phyloP scores from a whole-genome alignment of 1,140 invertebrate species.

The Batillaria attramentaria region DNA sequence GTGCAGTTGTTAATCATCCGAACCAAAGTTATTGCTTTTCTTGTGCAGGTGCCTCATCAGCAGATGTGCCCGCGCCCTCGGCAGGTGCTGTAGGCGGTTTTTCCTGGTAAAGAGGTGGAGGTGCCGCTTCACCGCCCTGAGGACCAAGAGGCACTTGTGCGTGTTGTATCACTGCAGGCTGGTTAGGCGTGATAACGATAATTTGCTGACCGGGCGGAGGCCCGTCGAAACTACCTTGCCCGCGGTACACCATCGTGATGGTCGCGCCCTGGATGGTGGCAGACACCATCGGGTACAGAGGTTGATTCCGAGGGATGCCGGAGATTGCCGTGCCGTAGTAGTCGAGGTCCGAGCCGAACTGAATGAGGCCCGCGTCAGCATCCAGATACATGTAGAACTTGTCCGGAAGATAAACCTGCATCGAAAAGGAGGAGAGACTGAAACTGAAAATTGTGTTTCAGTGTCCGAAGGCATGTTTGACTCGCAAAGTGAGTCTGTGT shows the following conservation, averaged over 20 bases:
- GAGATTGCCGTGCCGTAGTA: conserved; percentile 44
- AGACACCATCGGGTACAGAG: conserved; percentile 46
- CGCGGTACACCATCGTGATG: conserved; percentile 50
- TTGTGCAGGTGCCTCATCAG: not conserved
- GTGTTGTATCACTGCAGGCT: too few relatives aligned
- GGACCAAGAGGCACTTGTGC: too few relatives aligned
- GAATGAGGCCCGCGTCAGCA: conserved; percentile 33
- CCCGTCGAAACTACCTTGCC: not conserved
- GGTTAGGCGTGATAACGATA: not conserved
- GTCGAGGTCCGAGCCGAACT: conserved; percentile 44
- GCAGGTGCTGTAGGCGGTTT: not conserved
- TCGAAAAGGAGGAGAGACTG: not conserved
- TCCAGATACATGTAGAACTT: conserved; percentile 54
- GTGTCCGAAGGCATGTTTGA: not conserved
- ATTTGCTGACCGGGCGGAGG: not conserved
- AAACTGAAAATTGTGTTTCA: not conserved
- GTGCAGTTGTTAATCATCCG: too few relatives aligned
- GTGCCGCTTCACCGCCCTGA: too few relatives aligned
- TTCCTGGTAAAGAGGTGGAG: not conserved
- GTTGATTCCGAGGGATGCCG: conserved; percentile 30
- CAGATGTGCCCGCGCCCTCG: not conserved
- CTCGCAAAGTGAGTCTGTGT: not conserved
- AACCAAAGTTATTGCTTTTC: too few relatives aligned
- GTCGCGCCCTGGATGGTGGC: conserved; percentile 33
- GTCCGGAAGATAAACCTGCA: conserved; percentile 38